These are phyloP conservation scores for Phortica variegata DNA, from an alignment of 1,140 invertebrate species.

Conservation along the genomic window DNA sequence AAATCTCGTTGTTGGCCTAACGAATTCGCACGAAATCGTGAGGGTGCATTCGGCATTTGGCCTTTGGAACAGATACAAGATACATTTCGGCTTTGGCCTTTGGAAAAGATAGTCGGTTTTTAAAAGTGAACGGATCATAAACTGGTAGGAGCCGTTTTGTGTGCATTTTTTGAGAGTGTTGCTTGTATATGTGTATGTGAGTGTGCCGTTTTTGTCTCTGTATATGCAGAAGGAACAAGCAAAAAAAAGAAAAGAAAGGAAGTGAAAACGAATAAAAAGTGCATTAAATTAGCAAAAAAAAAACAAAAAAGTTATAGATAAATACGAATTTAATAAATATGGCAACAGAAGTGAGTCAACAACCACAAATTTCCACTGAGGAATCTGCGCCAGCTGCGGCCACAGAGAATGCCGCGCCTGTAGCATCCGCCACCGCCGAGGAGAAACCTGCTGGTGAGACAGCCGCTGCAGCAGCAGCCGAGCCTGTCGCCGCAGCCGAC, in stretches of 20 bases:
- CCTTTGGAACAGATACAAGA: too few species aligned
- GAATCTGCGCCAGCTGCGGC: constrained; percentile 63
- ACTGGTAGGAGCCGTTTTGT: too few species aligned
- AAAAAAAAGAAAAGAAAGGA: constrained; percentile 5
- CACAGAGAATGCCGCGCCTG: constrained; percentile 52
- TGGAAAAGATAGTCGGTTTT: too few species aligned
- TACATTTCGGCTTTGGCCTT: too few species aligned
- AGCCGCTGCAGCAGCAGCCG: constrained; percentile 28
- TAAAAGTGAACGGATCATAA: too few species aligned
- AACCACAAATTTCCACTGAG: constrained; percentile 59
- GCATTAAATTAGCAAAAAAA: constrained; percentile 12
- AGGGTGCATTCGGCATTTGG: too few species aligned
- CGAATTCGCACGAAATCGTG: too few species aligned
- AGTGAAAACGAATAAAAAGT: not conserved
- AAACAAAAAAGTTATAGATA: not conserved
- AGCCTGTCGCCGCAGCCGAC: constrained; percentile 35
- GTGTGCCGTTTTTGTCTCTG: too few species aligned
- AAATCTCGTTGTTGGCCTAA: too few species aligned
- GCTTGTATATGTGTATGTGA: too few species aligned
- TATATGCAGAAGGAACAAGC: not conserved
- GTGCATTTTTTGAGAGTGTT: too few species aligned
- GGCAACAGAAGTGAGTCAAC: constrained; percentile 70
- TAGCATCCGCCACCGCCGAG: constrained; percentile 34
- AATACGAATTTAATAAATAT: constrained; percentile 59
- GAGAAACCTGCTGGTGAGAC: constrained; percentile 49